These are phyloP conservation scores for Esperia sulphurella DNA, from an alignment of 2,888 invertebrate species.

Conservation along the genomic window DNA sequence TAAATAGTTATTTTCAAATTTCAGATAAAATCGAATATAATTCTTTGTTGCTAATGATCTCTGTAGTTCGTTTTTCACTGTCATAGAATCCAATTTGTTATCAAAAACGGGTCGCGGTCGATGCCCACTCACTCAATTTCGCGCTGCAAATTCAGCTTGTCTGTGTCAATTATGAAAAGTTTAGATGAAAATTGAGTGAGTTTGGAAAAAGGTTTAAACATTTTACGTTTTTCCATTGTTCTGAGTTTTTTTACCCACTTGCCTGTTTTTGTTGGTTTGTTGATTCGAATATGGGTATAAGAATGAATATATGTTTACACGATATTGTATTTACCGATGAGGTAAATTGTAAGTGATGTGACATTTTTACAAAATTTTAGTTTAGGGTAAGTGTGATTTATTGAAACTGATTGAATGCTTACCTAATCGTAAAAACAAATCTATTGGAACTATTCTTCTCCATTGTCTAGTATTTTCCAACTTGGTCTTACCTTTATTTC, in stretches of 20 bases:
- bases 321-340: not conserved
- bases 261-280: not conserved
- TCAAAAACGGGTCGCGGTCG: not conserved
- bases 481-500: too few species aligned
- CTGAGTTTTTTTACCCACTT: not conserved
- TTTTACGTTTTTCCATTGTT: not conserved
- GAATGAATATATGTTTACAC: not conserved
- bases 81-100: constrained; percentile 3
- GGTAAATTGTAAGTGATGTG: not conserved
- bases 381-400: too few species aligned
- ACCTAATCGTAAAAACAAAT: too few species aligned
- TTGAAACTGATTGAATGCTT: too few species aligned
- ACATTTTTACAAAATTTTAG: not conserved
- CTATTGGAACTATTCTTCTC: too few species aligned
- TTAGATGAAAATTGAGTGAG: constrained; percentile 1
- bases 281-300: too few species aligned
- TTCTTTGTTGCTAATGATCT: constrained; percentile 5
- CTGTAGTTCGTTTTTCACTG: constrained; percentile 1
- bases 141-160: not conserved
- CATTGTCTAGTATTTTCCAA: too few species aligned
- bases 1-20: constrained; percentile 28
- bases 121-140: not conserved
- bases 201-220: not conserved
- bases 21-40: not conserved
- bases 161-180: not conserved